Base-by-base conservation (phyloP, 2,797 vertebrate genomes). In the Galagoides demidoff region DNA sequence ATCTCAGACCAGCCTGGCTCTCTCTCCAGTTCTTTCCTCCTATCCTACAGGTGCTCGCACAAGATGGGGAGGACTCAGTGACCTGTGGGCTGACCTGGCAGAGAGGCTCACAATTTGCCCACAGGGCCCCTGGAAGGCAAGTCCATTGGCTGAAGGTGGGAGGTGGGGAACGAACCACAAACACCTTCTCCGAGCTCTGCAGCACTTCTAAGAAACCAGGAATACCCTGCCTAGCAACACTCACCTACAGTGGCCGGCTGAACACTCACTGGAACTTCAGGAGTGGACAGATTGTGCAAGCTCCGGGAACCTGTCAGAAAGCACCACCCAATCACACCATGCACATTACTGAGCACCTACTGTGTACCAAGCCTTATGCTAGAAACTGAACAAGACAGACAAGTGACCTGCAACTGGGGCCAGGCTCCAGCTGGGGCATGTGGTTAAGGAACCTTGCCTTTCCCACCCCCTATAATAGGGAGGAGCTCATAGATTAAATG, bases 281-380 rank as follows among this genome's bases (percentile, higher is more conserved):
- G 2, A 13, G 82, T 39, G 3, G 97, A 93, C 73, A 66, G 27
- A 9, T 95, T 95, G 73, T 71, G 84, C 27, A 59, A 27, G 27
- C 63, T 83, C 45, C 5, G 77, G 45, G 96, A 94, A 12, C 63
- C 97, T 98, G 91, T 71, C 20, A 74, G 94, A 88, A 95, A 95
- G 52, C 52, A 61, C 29, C 2, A 0, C 11, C 16, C 22, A 2
- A 31, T 94, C 29, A 52, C 52, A 37, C 17, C 1, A 3, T 64
- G 85, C 61, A 8, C 1, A 3, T 39, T 7, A 22, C 85, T 10
- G 5, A 76, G 37, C 66, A 23, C 87, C 88, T 81, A 17, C 63
- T 59, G 16, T 25, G 57, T 45, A 27, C 43, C 8, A 4, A 37
- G 25, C 25, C 45, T 55, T 23, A 23, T 43, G 68, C 71, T 70